A percentile compares a stretch with the other conserved stretches of the same genome.
Evolutionary conservation across 2,797 vertebrate species (phyloP).

Genomic region (Cossypha niveicapilla): DNA sequence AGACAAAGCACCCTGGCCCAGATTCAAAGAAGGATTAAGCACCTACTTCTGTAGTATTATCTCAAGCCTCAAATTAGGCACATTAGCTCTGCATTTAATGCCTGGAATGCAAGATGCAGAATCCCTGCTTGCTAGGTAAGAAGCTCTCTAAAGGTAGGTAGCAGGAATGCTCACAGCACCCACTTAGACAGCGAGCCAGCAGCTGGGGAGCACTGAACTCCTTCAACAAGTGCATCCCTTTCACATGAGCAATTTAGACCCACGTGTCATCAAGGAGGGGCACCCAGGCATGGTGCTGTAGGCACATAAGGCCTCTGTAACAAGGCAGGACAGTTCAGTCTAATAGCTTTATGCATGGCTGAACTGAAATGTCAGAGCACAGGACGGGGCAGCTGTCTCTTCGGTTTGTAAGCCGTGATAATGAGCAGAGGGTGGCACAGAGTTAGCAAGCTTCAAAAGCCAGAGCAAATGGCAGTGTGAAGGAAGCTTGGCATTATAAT

Average conservation of each 20-base stretch:
- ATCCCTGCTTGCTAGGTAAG: not conserved
- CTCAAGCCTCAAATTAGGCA: slow-evolving; percentile 56
- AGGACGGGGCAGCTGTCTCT: not conserved
- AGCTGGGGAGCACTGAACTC: not conserved
- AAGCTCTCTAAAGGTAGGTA: not conserved
- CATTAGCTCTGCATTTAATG: slow-evolving; percentile 34
- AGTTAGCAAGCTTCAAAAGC: not conserved
- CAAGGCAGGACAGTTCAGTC: not conserved
- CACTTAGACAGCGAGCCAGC: fast-evolving
- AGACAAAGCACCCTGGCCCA: slow-evolving; percentile 21
- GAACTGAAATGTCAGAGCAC: not conserved
- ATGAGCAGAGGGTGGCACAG: not conserved
- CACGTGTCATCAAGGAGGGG: fast-evolving
- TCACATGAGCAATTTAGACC: not conserved
- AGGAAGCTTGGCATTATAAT: not conserved
- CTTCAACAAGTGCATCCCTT: not conserved
- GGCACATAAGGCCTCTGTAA: not conserved
- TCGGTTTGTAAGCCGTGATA: fast-evolving
- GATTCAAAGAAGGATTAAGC: slow-evolving; percentile 59
- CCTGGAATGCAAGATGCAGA: not conserved
- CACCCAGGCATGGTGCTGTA: not conserved
- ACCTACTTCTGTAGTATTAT: slow-evolving; percentile 56
- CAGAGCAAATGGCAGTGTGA: not conserved
- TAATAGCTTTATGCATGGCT: not conserved
- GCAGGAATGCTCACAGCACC: not conserved